A percentile compares a stretch with the other conserved stretches of the same genome.
phyloP scores from a whole-genome alignment of 2,888 invertebrate species.

The Camptogramma bilineatum region DNA sequence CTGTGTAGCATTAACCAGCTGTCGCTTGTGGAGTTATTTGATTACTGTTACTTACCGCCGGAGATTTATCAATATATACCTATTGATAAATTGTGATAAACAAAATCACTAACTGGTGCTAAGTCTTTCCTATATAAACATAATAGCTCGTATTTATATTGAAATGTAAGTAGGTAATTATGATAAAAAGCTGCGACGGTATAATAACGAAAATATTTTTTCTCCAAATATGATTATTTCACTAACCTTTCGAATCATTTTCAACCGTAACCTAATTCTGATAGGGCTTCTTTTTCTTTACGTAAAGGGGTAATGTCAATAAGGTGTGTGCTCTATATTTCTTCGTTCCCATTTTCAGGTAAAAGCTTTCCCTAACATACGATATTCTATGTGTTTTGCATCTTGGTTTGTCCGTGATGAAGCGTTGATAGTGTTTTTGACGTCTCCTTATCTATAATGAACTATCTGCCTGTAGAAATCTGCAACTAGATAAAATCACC shows the following conservation, averaged over 20 bases:
- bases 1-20: too few relatives aligned
- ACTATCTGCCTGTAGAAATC: too few relatives aligned
- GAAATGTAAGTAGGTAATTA: conserved; percentile 9
- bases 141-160: conserved; percentile 1
- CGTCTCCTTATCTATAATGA: too few relatives aligned
- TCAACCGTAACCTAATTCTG: conserved; percentile 7
- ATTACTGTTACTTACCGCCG: too few relatives aligned
- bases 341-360: conserved; percentile 57
- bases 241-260: background rate
- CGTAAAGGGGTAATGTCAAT: conserved; percentile 46
- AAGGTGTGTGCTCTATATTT: conserved; percentile 50
- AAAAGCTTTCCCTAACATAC: conserved; percentile 68
- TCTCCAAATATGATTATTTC: conserved; percentile 21
- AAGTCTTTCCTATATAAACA: background rate
- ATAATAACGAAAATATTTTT: conserved; percentile 27
- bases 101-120: background rate
- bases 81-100: background rate
- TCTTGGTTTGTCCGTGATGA: background rate
- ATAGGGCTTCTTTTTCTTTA: conserved; percentile 15
- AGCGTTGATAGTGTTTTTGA: background rate
- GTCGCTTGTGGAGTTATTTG: too few relatives aligned
- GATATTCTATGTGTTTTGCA: conserved; percentile 55
- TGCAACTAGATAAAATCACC: too few relatives aligned
- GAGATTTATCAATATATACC: too few relatives aligned
- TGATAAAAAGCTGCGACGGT: conserved; percentile 10